Percentiles rank a stretch among this genome's conserved stretches.
Evolutionary conservation across 2,113 vertebrate genomes (phyloP).

Genomic region (Dendrocopos noguchii): DNA sequence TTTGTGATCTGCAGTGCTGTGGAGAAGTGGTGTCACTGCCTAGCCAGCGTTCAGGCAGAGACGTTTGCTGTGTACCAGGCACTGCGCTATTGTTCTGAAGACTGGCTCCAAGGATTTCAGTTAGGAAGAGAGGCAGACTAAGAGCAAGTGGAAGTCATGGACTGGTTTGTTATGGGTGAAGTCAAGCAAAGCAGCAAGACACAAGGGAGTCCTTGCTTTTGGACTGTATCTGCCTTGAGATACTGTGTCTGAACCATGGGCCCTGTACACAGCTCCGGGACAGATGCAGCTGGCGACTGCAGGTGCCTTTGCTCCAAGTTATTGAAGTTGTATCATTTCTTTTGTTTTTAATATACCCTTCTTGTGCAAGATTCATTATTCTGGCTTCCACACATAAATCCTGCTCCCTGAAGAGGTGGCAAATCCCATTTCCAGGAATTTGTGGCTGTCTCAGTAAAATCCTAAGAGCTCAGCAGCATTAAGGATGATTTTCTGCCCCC

Average conservation of each 20-base stretch:
- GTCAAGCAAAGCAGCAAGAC: background rate
- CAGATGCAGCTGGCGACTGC: background rate
- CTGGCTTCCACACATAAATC: background rate
- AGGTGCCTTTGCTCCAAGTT: slow-evolving; percentile 7
- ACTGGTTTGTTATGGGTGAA: background rate
- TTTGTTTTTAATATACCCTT: background rate
- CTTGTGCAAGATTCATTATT: background rate
- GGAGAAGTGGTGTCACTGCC: background rate
- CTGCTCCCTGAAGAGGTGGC: background rate
- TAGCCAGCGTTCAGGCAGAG: background rate
- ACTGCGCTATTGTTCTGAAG: background rate
- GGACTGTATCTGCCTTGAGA: background rate
- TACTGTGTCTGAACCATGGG: background rate
- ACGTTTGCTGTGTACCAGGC: background rate
- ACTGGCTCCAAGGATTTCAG: background rate
- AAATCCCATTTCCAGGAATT: slow-evolving; percentile 24
- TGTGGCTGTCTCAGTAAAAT: background rate
- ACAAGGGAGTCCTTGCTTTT: background rate
- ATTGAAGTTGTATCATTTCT: background rate
- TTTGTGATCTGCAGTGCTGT: background rate
- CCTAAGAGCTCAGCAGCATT: background rate
- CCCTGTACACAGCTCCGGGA: background rate
- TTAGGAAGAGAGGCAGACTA: background rate
- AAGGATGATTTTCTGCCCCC: background rate
- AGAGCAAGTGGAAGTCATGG: background rate